phyloP scores from a whole-genome alignment of 2,797 vertebrate species.

The Anomalospiza imberbis region DNA sequence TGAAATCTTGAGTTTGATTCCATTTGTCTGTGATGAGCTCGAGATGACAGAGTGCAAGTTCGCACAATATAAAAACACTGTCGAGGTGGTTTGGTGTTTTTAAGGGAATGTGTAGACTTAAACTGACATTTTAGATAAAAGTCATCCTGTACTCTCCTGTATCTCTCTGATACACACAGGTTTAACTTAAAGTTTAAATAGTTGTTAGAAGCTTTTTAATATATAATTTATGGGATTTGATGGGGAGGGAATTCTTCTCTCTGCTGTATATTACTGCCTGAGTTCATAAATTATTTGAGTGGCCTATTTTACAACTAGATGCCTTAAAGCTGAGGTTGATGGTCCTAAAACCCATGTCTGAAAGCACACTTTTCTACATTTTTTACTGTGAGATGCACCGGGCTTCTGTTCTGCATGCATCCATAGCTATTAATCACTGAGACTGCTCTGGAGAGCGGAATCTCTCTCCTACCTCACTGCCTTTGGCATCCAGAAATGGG shows the following conservation, averaged over 20 bases:
- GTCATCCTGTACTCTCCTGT: background rate
- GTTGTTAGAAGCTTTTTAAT: conserved; percentile 34
- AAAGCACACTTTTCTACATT: background rate
- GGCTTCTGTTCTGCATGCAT: background rate
- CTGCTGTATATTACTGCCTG: background rate
- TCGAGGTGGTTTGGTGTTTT: background rate
- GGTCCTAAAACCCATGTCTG: background rate
- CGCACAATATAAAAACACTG: background rate
- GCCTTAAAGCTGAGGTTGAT: background rate
- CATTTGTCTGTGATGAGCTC: background rate
- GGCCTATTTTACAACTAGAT: conserved; percentile 40
- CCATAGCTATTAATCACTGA: background rate
- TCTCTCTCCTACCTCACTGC: background rate
- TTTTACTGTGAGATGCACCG: background rate
- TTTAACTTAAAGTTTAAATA: conserved; percentile 33
- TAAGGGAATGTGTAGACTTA: background rate
- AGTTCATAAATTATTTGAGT: conserved; percentile 57
- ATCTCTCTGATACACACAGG: background rate
- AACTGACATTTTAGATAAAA: background rate
- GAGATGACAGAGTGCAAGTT: background rate
- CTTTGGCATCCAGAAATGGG: background rate
- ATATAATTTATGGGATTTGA: conserved; percentile 14
- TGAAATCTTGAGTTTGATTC: background rate
- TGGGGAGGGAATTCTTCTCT: background rate
- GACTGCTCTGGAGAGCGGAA: background rate